Evolutionary conservation across 2,797 vertebrate species (phyloP), one percentile per base, ranked within the genome.

Genomic region (Eospalax fontanierii): DNA sequence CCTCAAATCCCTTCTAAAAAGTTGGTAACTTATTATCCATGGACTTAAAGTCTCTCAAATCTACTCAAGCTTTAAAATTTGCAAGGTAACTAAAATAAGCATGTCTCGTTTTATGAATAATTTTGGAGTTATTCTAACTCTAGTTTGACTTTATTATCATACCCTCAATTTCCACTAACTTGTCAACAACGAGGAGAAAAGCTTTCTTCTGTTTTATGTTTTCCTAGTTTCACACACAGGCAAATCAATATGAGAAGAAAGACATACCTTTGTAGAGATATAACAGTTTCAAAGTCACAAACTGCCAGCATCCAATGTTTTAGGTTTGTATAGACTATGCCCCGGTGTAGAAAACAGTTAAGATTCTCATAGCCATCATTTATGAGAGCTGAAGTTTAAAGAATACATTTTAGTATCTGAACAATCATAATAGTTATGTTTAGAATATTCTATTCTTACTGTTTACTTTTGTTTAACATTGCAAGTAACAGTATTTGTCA

Each of bases 191-290:
- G 24, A 90, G 9, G 5, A 3, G 16, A 35, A 5, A 61, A 68
- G 5, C 4, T 54, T 93, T 65, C 57, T 92, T 63, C 83, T 89
- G n/a, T 70, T 90, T 85, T 21, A 10, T 33, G 84, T 83, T 76
- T 75, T 65, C 33, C 90, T 74, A 40, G 76, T 90, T 83, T 96
- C 89, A 95, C 11, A 63, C 2, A 89, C 95, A 94, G 89, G 14
- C 43, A 50, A 93, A 75, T 26, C 75, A 50, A 4, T 94, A 70
- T 63, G 21, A 94, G 86, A 91, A 91, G 33, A 76, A 86, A 94
- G 95, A 94, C 87, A n/a, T 97, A 99, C 99, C 98, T 99, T 98
- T 99, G 98, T 33, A 99, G 97, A 96, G 97, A 96, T 86, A 99
- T 98, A 70, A 98, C 98, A 54, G 92, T 96, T 98, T 99, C 98